Base-by-base conservation (phyloP, 2,113 vertebrate genomes). In the Neodontobutis hainanensis region DNA sequence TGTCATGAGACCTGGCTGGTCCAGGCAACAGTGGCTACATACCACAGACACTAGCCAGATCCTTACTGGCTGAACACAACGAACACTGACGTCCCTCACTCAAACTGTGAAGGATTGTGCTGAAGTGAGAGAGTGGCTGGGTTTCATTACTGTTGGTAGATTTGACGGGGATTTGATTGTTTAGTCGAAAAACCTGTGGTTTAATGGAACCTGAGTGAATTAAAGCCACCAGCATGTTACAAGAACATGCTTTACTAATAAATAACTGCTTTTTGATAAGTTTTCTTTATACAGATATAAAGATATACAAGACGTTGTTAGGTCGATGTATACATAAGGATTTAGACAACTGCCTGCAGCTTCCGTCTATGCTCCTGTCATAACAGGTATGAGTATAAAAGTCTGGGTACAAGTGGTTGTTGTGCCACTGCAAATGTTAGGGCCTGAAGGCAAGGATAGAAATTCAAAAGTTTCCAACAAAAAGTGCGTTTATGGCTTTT, bases 91-190 rank as follows among this genome's bases (percentile, higher is more conserved):
- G 19, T 27, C 67, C 69, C 19, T 72, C 72, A 55, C 68, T 87
- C 74, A n/a, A 58, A 83, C 70, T 75, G 19, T 75, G 19, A 66
- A 48, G 16, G 70, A 83, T 69, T 35, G 61, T 87, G 80, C 75
- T 56, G 70, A 47, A 15, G 55, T 56, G 62, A 38, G 55, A 66
- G 43, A 65, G 55, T 50, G 61, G 48, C 62, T 57, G 73, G 65
- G 74, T 52, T 77, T 84, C 69, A 80, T 78, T 70, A 71, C 68
- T 50, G 57, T 73, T 52, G 2, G 48, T 15, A 49, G 27, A 63
- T 56, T 34, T 58, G 65, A 90, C 77, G 82, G 68, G 19, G 8
- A 40, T 40, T 6, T 8, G 8, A 40, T 79, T 90, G 55, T 66
- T 87, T 78, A 75, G 45, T 58, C 56, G 57, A 58, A 68, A 27